These are phyloP conservation scores for Malurus leucopterus DNA, from an alignment of 2,797 vertebrate species.

Conservation along the genomic window DNA sequence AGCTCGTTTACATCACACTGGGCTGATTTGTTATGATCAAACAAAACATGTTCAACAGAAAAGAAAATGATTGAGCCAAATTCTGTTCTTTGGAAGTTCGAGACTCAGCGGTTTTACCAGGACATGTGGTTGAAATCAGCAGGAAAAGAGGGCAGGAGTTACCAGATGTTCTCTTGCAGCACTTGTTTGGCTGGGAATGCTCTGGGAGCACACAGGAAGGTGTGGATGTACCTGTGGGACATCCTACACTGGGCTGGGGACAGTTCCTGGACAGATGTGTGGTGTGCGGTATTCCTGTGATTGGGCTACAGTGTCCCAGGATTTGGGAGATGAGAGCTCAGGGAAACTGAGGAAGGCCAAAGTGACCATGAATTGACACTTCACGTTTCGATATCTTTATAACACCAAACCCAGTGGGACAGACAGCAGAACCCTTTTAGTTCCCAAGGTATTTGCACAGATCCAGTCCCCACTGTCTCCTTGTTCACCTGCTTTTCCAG, in stretches of 20 bases:
- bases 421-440: background rate
- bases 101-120: background rate
- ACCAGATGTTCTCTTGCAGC: background rate
- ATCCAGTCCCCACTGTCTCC: background rate
- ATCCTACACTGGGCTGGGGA: accelerated
- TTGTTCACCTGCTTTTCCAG: background rate
- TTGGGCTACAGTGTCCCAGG: background rate
- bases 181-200: background rate
- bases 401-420: background rate
- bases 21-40: slow-evolving; percentile 21
- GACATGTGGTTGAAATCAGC: accelerated
- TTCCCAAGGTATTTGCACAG: background rate
- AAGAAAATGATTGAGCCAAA: background rate
- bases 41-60: background rate
- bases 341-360: background rate
- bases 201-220: background rate
- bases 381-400: background rate
- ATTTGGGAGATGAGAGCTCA: background rate
- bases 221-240: background rate
- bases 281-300: accelerated
- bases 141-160: background rate
- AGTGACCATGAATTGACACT: background rate
- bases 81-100: background rate
- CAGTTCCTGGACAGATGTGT: background rate
- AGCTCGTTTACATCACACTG: slow-evolving; percentile 2